phyloP scores from a whole-genome alignment of 1,140 invertebrate genomes.

The Eciton burchellii region DNA sequence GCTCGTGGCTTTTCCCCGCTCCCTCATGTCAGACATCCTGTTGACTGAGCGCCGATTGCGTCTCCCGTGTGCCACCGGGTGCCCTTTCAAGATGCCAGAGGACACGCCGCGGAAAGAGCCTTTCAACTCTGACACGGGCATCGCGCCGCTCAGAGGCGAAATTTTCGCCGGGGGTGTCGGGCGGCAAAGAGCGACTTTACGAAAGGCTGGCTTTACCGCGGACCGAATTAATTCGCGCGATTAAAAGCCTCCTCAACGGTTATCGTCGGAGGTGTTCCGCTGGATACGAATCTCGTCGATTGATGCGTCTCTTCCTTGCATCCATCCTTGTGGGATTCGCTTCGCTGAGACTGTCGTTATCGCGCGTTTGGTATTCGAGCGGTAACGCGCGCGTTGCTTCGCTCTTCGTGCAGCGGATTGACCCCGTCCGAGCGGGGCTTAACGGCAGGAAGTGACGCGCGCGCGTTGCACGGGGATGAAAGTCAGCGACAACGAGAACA shows the following conservation, averaged over 20 bases:
- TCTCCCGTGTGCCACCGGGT: slow-evolving; percentile 24
- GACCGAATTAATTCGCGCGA: no score
- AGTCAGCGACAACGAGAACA: slow-evolving; percentile 36
- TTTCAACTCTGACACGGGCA: neutral
- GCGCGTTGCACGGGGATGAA: slow-evolving; percentile 26
- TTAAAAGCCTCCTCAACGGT: no score
- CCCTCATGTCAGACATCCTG: slow-evolving; percentile 22
- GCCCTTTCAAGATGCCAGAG: neutral
- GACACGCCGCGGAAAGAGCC: neutral
- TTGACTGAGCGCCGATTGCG: slow-evolving; percentile 16
- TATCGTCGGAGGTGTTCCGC: no score
- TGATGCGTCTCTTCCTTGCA: no score
- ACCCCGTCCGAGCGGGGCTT: neutral
- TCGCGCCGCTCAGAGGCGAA: neutral
- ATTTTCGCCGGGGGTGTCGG: neutral
- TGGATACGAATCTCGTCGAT: no score
- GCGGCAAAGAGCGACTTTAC: no score
- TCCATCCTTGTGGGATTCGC: no score
- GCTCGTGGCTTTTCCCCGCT: slow-evolving; percentile 27
- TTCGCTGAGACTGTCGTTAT: no score
- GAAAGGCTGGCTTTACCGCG: no score
- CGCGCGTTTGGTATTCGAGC: no score
- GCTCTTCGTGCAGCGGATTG: neutral
- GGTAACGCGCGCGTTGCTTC: neutral
- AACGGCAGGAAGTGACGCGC: neutral